These are phyloP conservation scores for Baronia brevicornis DNA, from an alignment of 2,888 invertebrate genomes.

Conservation along the genomic window DNA sequence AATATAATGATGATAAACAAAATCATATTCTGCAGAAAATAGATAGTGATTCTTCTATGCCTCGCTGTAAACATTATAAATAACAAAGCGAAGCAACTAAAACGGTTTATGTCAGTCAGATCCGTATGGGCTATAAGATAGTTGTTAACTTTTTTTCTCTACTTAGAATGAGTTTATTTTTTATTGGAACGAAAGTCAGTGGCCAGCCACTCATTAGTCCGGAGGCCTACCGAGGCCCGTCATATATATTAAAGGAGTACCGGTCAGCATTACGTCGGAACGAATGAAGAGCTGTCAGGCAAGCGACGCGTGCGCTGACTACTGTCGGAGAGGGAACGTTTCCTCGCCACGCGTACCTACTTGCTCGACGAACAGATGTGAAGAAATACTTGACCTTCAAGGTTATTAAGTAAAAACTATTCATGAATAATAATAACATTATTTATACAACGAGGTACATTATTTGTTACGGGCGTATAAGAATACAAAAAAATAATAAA, in stretches of 20 bases:
- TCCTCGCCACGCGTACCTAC: conserved; percentile 20
- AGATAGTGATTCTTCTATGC: no score
- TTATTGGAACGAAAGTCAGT: conserved; percentile 27
- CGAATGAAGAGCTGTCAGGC: conserved; percentile 57
- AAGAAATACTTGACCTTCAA: conserved; percentile 27
- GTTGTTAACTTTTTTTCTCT: conserved; percentile 4
- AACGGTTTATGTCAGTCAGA: no score
- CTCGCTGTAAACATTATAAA: no score
- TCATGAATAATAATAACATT: no score
- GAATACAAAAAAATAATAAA: no score
- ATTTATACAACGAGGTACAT: conserved; percentile 8
- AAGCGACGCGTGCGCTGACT: conserved; percentile 51
- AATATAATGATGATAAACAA: no score
- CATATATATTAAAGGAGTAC: conserved; percentile 43
- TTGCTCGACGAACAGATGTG: conserved; percentile 21
- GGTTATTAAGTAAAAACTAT: conserved; percentile 16
- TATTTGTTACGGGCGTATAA: no score
- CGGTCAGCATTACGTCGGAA: conserved; percentile 58
- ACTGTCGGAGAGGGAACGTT: conserved; percentile 40
- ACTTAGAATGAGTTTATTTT: conserved; percentile 16
- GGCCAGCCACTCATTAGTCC: conserved; percentile 29
- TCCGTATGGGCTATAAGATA: neutral
- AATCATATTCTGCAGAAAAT: no score
- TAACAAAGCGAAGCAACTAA: no score
- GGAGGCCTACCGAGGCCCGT: conserved; percentile 28